Conservation (phyloP, 2,888 invertebrate genomes). For the Ennomos fuscantarius region DNA sequence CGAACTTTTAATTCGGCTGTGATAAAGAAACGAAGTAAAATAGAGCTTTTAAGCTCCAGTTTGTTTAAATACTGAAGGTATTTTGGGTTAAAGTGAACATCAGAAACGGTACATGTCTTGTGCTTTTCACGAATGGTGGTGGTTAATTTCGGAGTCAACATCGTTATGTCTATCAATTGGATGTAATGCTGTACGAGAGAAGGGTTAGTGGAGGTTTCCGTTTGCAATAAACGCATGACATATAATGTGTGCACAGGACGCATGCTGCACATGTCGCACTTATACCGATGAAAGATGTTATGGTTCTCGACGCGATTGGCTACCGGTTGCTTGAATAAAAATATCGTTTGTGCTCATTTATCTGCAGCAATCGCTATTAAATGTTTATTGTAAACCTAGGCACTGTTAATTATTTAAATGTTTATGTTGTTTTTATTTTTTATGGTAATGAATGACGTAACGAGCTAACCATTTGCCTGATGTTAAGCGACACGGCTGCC, state of each 20-base stretch:
- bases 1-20: slow-evolving; percentile 71
- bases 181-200: slow-evolving; percentile 56
- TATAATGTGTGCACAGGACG: slow-evolving; percentile 39
- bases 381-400: neutral
- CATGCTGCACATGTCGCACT: slow-evolving; percentile 53
- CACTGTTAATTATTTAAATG: too few relatives aligned
- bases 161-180: slow-evolving; percentile 73
- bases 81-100: slow-evolving; percentile 22
- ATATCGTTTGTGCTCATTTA: neutral
- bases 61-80: slow-evolving; percentile 12
- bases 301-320: slow-evolving; percentile 57
- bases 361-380: neutral
- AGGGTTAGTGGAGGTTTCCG: slow-evolving; percentile 69
- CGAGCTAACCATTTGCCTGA: too few relatives aligned
- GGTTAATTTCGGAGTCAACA: slow-evolving; percentile 63
- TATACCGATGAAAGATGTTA: slow-evolving; percentile 69
- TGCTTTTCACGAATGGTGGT: slow-evolving; percentile 35
- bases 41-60: slow-evolving; percentile 38
- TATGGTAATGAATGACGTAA: too few relatives aligned
- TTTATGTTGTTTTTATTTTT: too few relatives aligned
- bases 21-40: slow-evolving; percentile 57
- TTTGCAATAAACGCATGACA: slow-evolving; percentile 74
- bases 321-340: slow-evolving; percentile 28
- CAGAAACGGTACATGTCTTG: slow-evolving; percentile 17
- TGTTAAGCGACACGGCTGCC: too few relatives aligned